These are phyloP conservation scores for Andrena haemorrhoa DNA, from an alignment of 2,888 invertebrate species.

Conservation along the genomic window DNA sequence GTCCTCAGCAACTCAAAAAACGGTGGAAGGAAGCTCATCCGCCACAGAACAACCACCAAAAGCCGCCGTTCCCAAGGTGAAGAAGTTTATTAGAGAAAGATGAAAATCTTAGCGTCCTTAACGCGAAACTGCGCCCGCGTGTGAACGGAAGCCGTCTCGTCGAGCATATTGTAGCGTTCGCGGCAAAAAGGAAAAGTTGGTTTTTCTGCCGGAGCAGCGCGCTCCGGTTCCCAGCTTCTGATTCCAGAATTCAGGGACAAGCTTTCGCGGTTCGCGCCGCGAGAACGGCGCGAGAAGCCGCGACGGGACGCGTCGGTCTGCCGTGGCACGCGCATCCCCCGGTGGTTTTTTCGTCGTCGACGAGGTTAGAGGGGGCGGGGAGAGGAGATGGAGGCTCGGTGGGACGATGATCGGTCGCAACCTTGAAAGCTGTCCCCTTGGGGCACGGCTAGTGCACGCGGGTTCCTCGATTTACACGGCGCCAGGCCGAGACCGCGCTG, in stretches of 20 bases:
- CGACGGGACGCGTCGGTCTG: conserved; percentile 1
- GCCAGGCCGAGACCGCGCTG: conserved; percentile 64
- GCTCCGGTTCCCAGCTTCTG: not conserved
- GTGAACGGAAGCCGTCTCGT: conserved; percentile 18
- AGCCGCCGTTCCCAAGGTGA: not conserved
- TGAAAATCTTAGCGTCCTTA: not conserved
- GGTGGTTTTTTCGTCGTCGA: conserved; percentile 36
- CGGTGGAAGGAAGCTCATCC: too few relatives aligned
- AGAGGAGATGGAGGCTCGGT: conserved; percentile 28
- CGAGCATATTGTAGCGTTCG: conserved; percentile 5
- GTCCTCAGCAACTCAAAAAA: not conserved
- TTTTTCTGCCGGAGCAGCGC: not conserved
- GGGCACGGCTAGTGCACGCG: conserved; percentile 61
- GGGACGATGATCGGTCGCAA: conserved; percentile 68
- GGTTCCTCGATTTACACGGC: conserved; percentile 72
- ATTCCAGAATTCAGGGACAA: not conserved
- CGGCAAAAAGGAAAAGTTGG: not conserved
- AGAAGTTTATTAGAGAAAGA: not conserved
- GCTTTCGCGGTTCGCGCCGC: conserved; percentile 14
- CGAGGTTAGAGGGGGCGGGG: not conserved
- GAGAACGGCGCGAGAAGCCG: not conserved
- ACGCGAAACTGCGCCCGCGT: not conserved
- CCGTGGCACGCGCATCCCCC: conserved; percentile 14
- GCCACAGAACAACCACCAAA: too few relatives aligned
- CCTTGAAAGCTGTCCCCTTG: conserved; percentile 73